Conservation (phyloP, 2,113 vertebrate species). For the Puffinus mauretanicus region DNA sequence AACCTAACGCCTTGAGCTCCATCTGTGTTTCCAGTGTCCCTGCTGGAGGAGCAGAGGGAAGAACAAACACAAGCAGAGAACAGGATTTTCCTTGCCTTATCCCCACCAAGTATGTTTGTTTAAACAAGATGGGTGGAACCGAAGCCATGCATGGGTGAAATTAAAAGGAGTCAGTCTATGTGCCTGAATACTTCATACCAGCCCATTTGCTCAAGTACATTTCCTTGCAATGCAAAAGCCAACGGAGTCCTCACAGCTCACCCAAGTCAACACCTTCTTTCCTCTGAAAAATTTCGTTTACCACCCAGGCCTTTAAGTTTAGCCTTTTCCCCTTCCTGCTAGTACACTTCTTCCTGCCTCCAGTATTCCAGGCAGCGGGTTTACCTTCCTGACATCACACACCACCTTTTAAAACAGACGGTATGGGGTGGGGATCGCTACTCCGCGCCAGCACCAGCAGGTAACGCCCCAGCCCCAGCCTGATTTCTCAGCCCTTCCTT, state of each 20-base stretch:
- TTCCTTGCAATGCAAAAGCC: neutral
- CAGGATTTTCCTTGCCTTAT: conserved; percentile 65
- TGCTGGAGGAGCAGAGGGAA: conserved; percentile 54
- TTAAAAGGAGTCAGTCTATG: conserved; percentile 27
- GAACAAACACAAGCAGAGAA: conserved; percentile 19
- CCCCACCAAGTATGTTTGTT: conserved; percentile 34
- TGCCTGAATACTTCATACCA: neutral
- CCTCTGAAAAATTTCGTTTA: neutral
- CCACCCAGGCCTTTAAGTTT: neutral
- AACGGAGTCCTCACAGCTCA: neutral
- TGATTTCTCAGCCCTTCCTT: neutral
- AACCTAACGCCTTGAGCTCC: conserved; percentile 27
- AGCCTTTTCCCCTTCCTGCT: neutral
- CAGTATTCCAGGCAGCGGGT: neutral
- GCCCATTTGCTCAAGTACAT: conserved; percentile 16
- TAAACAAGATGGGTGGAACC: conserved; percentile 55
- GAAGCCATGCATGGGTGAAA: conserved; percentile 50
- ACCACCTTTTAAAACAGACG: neutral
- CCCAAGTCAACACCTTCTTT: neutral
- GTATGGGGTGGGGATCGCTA: neutral
- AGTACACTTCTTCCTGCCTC: neutral
- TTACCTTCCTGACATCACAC: neutral
- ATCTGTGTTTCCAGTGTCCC: conserved; percentile 49
- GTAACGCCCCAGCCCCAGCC: neutral
- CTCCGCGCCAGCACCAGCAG: neutral